Conservation (phyloP, 37 sponge, comb jelly and placozoan species). For the Haliclona indistincta region DNA sequence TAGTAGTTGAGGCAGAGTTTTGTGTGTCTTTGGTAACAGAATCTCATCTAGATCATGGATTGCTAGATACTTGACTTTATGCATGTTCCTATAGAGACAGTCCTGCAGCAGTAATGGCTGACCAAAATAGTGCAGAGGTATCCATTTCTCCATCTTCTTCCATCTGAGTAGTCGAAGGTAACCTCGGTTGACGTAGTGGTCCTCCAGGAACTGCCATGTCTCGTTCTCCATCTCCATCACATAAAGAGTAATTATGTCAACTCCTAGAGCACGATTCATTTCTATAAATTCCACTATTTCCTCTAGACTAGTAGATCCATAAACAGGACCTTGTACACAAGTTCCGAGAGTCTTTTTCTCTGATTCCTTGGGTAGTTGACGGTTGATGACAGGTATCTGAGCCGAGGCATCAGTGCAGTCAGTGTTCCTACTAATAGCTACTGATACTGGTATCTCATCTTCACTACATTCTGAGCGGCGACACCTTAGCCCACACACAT, state of each 20-base stretch:
- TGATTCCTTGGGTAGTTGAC: neutral
- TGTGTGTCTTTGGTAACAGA: slow-evolving; percentile 21
- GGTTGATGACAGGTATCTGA: neutral
- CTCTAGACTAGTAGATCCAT: neutral
- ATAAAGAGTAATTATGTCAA: slow-evolving; percentile 14
- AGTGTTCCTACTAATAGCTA: neutral
- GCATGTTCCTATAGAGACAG: slow-evolving; percentile 23
- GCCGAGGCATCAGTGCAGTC: neutral
- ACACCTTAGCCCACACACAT: neutral
- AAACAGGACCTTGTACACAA: slow-evolving; percentile 15
- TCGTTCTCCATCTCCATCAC: slow-evolving; percentile 7
- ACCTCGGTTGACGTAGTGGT: neutral
- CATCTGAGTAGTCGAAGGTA: too few species aligned
- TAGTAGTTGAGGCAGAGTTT: too few species aligned
- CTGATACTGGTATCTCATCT: neutral
- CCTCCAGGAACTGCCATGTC: neutral
- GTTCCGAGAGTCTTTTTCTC: slow-evolving; percentile 19
- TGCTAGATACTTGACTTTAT: slow-evolving; percentile 34
- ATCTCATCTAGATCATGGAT: slow-evolving; percentile 42
- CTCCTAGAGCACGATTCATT: slow-evolving; percentile 30
- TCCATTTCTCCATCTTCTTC: slow-evolving; percentile 13
- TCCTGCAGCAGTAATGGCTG: slow-evolving; percentile 22
- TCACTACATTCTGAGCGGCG: neutral
- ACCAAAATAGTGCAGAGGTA: slow-evolving; percentile 35
- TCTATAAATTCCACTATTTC: slow-evolving; percentile 16